Evolutionary conservation across 2,113 vertebrate genomes (phyloP).

Genomic region (Spilogale gracilis): DNA sequence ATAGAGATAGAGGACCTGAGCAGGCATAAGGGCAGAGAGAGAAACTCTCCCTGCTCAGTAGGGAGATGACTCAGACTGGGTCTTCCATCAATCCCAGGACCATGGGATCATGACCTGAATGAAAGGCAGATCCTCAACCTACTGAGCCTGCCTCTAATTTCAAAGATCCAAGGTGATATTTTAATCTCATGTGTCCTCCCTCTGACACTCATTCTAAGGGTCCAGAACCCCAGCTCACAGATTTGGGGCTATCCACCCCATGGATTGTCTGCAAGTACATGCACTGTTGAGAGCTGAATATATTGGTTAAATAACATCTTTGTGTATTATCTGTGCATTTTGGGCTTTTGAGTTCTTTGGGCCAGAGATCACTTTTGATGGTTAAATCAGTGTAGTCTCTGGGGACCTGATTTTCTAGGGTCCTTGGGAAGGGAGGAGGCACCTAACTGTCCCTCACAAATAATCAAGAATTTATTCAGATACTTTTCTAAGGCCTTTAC

Average conservation of each 20-base stretch:
- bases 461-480: constrained; percentile 12
- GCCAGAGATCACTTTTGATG: neutral
- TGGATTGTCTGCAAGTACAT: neutral
- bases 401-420: constrained; percentile 22
- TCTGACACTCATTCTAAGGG: neutral
- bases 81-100: neutral
- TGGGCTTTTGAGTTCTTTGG: neutral
- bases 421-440: neutral
- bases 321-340: neutral
- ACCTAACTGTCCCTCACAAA: neutral
- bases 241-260: neutral
- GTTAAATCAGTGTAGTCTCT: constrained; percentile 9
- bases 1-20: neutral
- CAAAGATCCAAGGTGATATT: constrained; percentile 29
- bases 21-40: neutral
- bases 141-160: neutral
- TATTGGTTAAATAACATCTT: neutral
- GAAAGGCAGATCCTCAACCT: neutral
- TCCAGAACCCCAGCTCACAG: neutral
- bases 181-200: constrained; percentile 1
- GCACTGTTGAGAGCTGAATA: neutral
- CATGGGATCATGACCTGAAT: neutral
- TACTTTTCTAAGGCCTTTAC: neutral
- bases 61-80: neutral
- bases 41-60: neutral